Percentiles rank a stretch among this genome's conserved stretches.
Conservation (phyloP, 37 sponge, comb jelly and placozoan genomes). For the Theonella swinhoei region DNA sequence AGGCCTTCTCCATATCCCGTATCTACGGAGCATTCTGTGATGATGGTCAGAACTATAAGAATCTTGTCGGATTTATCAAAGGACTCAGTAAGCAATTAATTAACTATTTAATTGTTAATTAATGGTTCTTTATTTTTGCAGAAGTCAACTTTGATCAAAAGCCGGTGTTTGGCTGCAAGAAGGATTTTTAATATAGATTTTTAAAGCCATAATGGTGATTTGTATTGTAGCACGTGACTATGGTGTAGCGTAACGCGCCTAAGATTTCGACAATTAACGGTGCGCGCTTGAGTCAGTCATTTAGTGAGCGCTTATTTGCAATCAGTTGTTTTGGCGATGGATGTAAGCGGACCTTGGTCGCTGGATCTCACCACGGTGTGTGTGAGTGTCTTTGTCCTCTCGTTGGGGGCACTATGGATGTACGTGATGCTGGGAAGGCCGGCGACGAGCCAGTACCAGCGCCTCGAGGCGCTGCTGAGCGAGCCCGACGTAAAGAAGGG, state of each 20-base stretch:
- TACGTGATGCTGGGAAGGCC: conserved; percentile 16
- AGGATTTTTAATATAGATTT: neutral
- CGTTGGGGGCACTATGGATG: conserved; percentile 15
- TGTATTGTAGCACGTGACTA: neutral
- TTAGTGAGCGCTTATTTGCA: too few species aligned
- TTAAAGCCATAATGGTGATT: neutral
- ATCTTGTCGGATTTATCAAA: conserved; percentile 86
- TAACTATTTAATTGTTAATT: neutral
- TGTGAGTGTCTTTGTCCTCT: conserved; percentile 3
- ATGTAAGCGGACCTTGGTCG: too few species aligned
- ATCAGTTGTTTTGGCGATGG: too few species aligned
- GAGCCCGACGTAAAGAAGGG: neutral
- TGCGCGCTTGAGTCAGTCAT: too few species aligned
- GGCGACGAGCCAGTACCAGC: neutral
- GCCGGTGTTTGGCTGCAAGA: conserved; percentile 2
- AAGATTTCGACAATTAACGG: neutral
- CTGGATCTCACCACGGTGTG: conserved; percentile 21
- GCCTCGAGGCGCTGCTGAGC: neutral
- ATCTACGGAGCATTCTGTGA: conserved; percentile 85
- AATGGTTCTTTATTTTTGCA: neutral
- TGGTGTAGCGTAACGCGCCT: neutral
- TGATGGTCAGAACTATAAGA: conserved; percentile 93
- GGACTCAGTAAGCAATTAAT: conserved; percentile 71
- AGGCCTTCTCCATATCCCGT: conserved; percentile 88
- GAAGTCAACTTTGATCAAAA: conserved; percentile 4